Evolutionary conservation across 2,888 invertebrate genomes (phyloP).

Genomic region (Eutolmus rufibarbis): DNA sequence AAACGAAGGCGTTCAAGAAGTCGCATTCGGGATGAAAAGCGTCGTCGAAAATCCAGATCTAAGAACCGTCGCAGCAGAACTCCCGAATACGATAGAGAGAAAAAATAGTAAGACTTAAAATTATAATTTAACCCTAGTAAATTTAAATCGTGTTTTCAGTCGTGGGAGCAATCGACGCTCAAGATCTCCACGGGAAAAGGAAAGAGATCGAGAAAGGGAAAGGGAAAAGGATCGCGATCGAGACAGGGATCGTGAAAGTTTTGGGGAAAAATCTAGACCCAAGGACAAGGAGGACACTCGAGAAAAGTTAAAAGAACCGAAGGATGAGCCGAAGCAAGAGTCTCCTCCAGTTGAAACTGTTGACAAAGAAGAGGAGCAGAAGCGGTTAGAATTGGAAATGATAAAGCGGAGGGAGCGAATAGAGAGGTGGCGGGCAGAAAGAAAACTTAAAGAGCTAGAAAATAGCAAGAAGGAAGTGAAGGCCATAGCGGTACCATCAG

Average conservation of each 20-base stretch:
- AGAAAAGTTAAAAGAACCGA: conserved; percentile 54
- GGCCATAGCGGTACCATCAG: conserved; percentile 67
- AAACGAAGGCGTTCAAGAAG: conserved; percentile 72
- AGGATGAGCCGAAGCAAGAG: conserved; percentile 49
- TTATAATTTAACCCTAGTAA: not conserved
- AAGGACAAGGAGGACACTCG: conserved; percentile 49
- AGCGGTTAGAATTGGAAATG: conserved; percentile 92
- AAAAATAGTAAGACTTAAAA: conserved; percentile 37
- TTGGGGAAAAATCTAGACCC: conserved; percentile 49
- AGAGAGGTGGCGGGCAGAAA: conserved; percentile 93
- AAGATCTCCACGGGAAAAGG: conserved; percentile 49
- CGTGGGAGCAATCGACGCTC: conserved; percentile 48
- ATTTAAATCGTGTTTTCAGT: conserved; percentile 7
- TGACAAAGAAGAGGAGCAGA: conserved; percentile 86
- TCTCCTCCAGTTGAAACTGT: conserved; percentile 64
- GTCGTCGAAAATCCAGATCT: conserved; percentile 25
- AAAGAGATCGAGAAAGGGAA: conserved; percentile 64
- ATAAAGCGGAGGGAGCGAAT: conserved; percentile 93
- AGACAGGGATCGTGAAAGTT: conserved; percentile 62
- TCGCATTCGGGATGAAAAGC: conserved; percentile 63
- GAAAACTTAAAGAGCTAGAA: conserved; percentile 86
- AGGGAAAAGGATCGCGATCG: conserved; percentile 70
- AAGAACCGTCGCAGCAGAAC: conserved; percentile 30
- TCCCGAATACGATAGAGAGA: conserved; percentile 37
- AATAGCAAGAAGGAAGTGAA: conserved; percentile 80